Percentiles rank a stretch among this genome's conserved stretches.
Conservation (phyloP, 92 coral and sea anemone species). For the Isaurus tuberculatus region DNA sequence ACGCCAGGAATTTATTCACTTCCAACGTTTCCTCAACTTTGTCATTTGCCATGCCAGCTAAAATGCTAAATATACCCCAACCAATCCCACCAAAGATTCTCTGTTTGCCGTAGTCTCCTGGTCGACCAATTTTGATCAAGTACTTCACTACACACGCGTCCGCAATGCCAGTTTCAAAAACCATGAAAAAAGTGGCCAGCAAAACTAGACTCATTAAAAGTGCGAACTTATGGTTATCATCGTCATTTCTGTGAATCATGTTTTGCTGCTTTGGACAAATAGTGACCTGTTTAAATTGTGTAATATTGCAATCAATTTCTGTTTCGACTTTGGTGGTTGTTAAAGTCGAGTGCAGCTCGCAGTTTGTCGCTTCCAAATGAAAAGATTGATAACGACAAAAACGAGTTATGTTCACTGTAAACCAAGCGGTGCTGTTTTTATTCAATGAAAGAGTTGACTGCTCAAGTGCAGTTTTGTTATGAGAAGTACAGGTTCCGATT, state of each 20-base stretch:
- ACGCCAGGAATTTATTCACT: slow-evolving; percentile 51
- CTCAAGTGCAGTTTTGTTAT: not conserved
- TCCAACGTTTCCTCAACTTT: slow-evolving; percentile 34
- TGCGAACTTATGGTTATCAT: not conserved
- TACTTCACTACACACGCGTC: slow-evolving; percentile 36
- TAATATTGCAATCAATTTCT: not conserved
- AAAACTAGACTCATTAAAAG: slow-evolving; percentile 4
- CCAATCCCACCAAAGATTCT: slow-evolving; percentile 39
- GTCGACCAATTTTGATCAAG: slow-evolving; percentile 34
- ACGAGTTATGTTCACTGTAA: not conserved
- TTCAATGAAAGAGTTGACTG: not conserved
- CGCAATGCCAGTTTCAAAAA: slow-evolving; percentile 30
- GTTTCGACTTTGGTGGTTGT: not conserved
- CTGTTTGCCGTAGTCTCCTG: slow-evolving; percentile 46
- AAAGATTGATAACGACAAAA: slow-evolving; percentile 10
- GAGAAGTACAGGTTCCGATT: not conserved
- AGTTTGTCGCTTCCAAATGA: not conserved
- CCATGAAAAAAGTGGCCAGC: slow-evolving; percentile 27
- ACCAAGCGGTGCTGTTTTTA: not conserved
- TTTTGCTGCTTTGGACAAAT: not conserved
- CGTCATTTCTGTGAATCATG: not conserved
- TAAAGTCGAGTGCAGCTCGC: not conserved
- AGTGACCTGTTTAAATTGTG: not conserved
- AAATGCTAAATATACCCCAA: slow-evolving; percentile 35
- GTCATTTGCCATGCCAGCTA: slow-evolving; percentile 66